These are phyloP conservation scores for Clavelina lepadiformis DNA, from an alignment of 23 tunicate species.

Conservation along the genomic window DNA sequence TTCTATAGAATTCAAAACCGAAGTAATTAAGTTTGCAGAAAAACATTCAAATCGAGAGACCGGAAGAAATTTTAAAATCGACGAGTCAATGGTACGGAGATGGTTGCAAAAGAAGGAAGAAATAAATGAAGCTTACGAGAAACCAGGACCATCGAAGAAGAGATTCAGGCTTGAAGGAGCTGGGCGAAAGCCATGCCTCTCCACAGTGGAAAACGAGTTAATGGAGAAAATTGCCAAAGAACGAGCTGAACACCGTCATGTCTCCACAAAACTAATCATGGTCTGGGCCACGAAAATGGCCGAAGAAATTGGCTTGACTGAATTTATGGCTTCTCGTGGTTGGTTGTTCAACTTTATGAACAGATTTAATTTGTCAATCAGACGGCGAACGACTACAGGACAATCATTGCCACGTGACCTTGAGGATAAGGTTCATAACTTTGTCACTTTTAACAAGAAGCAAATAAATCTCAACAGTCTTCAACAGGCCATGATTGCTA, in stretches of 20 bases:
- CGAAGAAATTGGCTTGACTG: conserved; percentile 23
- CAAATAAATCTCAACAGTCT: conserved; percentile 4
- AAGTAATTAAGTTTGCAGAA: conserved; percentile 53
- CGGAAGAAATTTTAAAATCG: conserved; percentile 42
- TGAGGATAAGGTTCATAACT: conserved; percentile 11
- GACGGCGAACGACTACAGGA: conserved; percentile 30
- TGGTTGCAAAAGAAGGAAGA: conserved; percentile 40
- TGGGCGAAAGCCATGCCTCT: too few species aligned
- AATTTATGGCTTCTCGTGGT: conserved; percentile 47
- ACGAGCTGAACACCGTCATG: conserved; percentile 41
- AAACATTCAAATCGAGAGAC: conserved; percentile 41
- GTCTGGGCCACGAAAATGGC: conserved; percentile 55
- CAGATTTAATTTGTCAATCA: conserved; percentile 10
- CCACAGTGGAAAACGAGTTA: conserved; percentile 36
- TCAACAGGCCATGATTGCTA: conserved; percentile 17
- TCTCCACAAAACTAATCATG: conserved; percentile 43
- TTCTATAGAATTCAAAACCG: conserved; percentile 31
- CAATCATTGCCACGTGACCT: conserved; percentile 25
- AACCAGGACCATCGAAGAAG: conserved; percentile 43
- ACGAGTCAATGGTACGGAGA: conserved; percentile 49
- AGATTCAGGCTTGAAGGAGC: too few species aligned
- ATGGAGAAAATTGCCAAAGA: conserved; percentile 44
- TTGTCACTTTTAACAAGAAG: conserved; percentile 13
- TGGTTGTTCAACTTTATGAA: conserved; percentile 26
- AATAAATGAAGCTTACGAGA: conserved; percentile 22